These are phyloP conservation scores for Scolopax mira DNA, from an alignment of 2,113 vertebrate species.

Conservation along the genomic window DNA sequence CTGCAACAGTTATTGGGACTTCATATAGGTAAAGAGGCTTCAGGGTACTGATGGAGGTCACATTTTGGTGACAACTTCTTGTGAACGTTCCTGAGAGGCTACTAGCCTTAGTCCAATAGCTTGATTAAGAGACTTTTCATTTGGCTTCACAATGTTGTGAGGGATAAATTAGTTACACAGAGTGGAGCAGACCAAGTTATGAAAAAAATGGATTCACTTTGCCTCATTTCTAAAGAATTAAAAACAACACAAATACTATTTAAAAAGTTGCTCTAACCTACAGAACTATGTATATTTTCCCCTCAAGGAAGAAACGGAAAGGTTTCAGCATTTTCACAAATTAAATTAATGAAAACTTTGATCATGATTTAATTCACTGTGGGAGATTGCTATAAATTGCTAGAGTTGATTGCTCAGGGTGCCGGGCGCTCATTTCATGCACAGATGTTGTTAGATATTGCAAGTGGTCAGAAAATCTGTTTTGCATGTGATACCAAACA, in stretches of 20 bases:
- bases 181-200: background rate
- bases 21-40: background rate
- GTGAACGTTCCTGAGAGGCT: background rate
- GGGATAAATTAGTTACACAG: background rate
- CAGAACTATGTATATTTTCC: background rate
- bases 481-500: background rate
- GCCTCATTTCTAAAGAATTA: background rate
- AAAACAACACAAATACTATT: background rate
- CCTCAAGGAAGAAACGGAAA: background rate
- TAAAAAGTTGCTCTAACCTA: background rate
- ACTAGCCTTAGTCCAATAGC: background rate
- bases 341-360: background rate
- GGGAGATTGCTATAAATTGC: background rate
- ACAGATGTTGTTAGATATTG: background rate
- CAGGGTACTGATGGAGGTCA: background rate
- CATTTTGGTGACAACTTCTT: background rate
- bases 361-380: accelerated
- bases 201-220: background rate
- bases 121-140: background rate
- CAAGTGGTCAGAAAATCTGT: background rate
- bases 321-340: background rate
- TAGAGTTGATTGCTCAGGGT: background rate
- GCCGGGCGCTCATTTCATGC: background rate
- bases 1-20: background rate
- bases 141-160: background rate